phyloP scores from a whole-genome alignment of 2,888 invertebrate genomes.

The Agapostemon virescens region DNA sequence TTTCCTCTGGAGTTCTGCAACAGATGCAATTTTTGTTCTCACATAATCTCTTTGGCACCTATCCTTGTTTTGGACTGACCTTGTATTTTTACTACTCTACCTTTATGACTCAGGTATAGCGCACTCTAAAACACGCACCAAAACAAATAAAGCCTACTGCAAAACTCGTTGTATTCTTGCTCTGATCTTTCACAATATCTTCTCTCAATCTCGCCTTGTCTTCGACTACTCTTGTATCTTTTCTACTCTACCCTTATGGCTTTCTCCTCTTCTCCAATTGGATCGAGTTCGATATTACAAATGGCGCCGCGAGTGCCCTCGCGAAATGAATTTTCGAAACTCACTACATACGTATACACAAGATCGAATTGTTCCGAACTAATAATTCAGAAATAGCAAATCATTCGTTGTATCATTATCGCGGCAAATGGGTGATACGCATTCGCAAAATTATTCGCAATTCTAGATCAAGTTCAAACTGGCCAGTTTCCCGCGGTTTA shows the following conservation, averaged over 20 bases:
- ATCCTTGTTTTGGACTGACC: too few relatives aligned
- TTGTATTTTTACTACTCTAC: too few relatives aligned
- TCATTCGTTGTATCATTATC: neutral
- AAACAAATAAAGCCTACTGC: too few relatives aligned
- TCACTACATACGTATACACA: neutral
- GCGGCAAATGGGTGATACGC: neutral
- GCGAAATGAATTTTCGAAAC: neutral
- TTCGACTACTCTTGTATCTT: too few relatives aligned
- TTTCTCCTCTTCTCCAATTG: neutral
- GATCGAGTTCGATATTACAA: neutral
- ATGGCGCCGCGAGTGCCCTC: neutral
- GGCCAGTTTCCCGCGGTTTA: neutral
- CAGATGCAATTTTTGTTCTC: constrained; percentile 2
- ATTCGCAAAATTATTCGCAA: neutral
- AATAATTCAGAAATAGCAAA: neutral
- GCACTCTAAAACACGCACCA: too few relatives aligned
- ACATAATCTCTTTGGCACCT: neutral
- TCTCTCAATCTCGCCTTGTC: too few relatives aligned
- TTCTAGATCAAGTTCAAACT: neutral
- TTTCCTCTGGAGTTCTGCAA: constrained; percentile 1
- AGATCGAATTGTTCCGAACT: neutral
- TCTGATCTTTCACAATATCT: too few relatives aligned
- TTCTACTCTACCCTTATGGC: too few relatives aligned
- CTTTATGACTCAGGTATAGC: too few relatives aligned
- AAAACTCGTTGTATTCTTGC: too few relatives aligned